These are phyloP conservation scores for Serranochromis macrocephalus DNA, from an alignment of 2,113 vertebrate species.

Conservation along the genomic window DNA sequence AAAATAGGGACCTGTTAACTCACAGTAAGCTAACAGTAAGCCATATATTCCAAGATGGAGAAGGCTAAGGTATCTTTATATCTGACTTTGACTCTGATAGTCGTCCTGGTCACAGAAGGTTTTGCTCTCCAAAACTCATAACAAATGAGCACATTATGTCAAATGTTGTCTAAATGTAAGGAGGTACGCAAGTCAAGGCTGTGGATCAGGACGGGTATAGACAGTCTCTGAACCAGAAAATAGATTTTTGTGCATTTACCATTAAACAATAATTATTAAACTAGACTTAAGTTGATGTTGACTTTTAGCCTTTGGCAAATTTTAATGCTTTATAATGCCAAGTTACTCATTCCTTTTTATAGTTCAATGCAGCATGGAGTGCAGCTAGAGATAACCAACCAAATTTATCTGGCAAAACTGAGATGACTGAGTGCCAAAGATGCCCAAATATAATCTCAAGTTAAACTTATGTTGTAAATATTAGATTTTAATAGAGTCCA, in stretches of 20 bases:
- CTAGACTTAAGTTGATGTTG: background rate
- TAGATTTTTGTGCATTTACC: background rate
- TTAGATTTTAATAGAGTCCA: background rate
- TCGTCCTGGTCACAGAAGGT: background rate
- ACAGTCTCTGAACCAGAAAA: background rate
- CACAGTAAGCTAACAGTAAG: background rate
- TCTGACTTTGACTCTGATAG: background rate
- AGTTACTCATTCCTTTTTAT: background rate
- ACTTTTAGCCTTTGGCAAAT: background rate
- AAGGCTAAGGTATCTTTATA: background rate
- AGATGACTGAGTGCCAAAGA: background rate
- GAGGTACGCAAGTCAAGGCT: background rate
- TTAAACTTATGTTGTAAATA: background rate
- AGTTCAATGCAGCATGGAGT: background rate
- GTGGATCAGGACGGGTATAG: fast-evolving
- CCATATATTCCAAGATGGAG: background rate
- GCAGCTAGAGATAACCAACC: background rate
- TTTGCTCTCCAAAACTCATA: background rate
- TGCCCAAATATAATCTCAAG: background rate
- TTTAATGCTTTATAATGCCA: background rate
- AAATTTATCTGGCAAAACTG: fast-evolving
- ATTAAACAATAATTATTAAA: background rate
- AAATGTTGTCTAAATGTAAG: fast-evolving
- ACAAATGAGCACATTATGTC: background rate
- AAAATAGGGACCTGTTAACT: fast-evolving